Base-by-base conservation (phyloP, 2,888 invertebrate species). In the Heliconius ethilla region DNA sequence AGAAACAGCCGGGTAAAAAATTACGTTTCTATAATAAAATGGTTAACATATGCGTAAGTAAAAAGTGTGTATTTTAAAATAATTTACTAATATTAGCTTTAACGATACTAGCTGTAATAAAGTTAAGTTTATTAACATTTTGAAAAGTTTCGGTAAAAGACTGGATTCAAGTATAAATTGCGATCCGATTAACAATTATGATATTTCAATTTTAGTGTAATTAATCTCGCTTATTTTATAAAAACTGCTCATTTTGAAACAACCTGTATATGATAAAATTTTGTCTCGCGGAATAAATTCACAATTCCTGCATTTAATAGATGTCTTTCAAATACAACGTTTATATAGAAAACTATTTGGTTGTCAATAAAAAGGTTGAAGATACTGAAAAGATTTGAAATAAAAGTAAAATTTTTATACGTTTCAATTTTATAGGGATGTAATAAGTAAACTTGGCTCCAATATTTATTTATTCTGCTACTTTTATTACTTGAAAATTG, bases 301-400 rank as follows among this genome's bases (percentile, higher is more conserved):
- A 69, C 69, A 69, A 69, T 69, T 69, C 33, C 63, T 69, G 67
- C 62, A 70, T 73, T 73, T 76, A 78, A 75, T 69, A 76, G 74
- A 40, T 37, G 62, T 69, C 73, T 70, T 73, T 67, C 73, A 70
- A 29, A 55, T 70, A 70, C 55, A 59, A 55, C 22, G 15, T 55
- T 25, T 72, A 33, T 33, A 59, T 55, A 59, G 59, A 72, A 33
- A 72, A 70, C 40, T 40, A 69, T 45, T 67, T 25, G 40, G 15
- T 25, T 40, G 40, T 40, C 9, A 13, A 25, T 69, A 69, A 69
- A 40, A 15, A 13, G 15, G 40, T 69, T 45, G 40, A 22, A 45
- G 40, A 45, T 18, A 25, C 7, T 45, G 15, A 45, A 45, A 67
- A 25, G n/a, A 69, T 69, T 25, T 10, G n/a, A 25, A 40, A 40